Evolutionary conservation across 2,797 vertebrate genomes (phyloP).

Genomic region (Alca torda): DNA sequence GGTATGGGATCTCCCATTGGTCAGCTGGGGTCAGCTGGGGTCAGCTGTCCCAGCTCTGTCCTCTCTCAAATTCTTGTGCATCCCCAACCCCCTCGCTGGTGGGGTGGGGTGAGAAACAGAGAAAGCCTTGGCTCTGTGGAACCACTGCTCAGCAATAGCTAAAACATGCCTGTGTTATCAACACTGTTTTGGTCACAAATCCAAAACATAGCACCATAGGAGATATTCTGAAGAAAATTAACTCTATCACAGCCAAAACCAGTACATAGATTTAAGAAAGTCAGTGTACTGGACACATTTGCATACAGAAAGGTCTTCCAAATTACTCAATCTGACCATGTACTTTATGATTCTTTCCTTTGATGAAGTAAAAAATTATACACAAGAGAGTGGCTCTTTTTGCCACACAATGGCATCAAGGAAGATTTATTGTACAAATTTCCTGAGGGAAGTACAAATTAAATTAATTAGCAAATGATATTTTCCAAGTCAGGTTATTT

Average conservation of each 20-base stretch:
- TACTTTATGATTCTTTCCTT: background rate
- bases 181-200: background rate
- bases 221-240: background rate
- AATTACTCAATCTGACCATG: background rate
- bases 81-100: rapidly evolving
- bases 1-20: no score
- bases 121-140: background rate
- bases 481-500: background rate
- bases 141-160: background rate
- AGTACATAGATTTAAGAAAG: background rate
- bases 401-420: background rate
- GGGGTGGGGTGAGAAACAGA: rapidly evolving
- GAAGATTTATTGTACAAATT: background rate
- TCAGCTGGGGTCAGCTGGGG: background rate
- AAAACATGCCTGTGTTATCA: background rate
- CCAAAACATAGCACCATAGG: background rate
- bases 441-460: background rate
- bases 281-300: background rate
- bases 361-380: background rate
- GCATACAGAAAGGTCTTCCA: background rate
- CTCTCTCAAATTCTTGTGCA: no score
- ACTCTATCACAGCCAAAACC: background rate
- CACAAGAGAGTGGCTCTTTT: background rate
- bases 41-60: background rate
- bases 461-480: background rate